A percentile compares a stretch with the other conserved stretches of the same genome.
Conservation (phyloP, 2,888 invertebrate genomes). For the Baronia brevicornis region DNA sequence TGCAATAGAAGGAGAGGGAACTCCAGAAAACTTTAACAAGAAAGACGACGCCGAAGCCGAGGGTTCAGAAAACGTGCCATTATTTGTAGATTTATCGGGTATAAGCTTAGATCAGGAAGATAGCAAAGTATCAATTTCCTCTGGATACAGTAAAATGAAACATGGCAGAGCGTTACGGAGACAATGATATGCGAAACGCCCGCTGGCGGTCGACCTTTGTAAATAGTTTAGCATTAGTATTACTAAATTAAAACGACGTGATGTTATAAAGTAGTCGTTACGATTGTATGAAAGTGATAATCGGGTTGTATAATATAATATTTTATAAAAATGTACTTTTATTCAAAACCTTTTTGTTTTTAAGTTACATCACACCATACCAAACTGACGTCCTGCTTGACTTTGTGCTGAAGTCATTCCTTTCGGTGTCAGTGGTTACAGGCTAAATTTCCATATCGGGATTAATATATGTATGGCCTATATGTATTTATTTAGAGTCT, state of each 20-base stretch:
- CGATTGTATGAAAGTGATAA: constrained; percentile 66
- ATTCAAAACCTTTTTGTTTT: constrained; percentile 28
- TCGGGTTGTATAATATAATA: constrained; percentile 68
- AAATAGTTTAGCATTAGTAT: constrained; percentile 69
- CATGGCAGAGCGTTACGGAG: constrained; percentile 62
- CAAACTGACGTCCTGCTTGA: too few relatives aligned
- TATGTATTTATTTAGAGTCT: too few relatives aligned
- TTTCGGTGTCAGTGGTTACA: too few relatives aligned
- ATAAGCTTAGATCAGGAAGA: constrained; percentile 53
- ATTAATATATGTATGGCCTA: too few relatives aligned
- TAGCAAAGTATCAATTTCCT: constrained; percentile 62
- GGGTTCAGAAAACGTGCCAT: constrained; percentile 71
- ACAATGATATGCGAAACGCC: constrained; percentile 43
- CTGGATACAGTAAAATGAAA: constrained; percentile 73
- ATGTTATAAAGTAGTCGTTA: constrained; percentile 59
- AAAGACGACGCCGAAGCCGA: constrained; percentile 44
- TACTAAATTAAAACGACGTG: constrained; percentile 68
- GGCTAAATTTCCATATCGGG: too few relatives aligned
- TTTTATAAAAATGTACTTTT: constrained; percentile 28
- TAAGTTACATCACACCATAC: constrained; percentile 1
- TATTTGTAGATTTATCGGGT: constrained; percentile 66
- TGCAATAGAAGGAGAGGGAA: constrained; percentile 69
- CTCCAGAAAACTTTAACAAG: constrained; percentile 52
- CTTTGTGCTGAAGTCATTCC: too few relatives aligned
- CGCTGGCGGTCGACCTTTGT: constrained; percentile 45